Percentiles rank a stretch among this genome's conserved stretches.
Conservation (phyloP, 2,113 vertebrate species). For the Xenotilapia longispinis region DNA sequence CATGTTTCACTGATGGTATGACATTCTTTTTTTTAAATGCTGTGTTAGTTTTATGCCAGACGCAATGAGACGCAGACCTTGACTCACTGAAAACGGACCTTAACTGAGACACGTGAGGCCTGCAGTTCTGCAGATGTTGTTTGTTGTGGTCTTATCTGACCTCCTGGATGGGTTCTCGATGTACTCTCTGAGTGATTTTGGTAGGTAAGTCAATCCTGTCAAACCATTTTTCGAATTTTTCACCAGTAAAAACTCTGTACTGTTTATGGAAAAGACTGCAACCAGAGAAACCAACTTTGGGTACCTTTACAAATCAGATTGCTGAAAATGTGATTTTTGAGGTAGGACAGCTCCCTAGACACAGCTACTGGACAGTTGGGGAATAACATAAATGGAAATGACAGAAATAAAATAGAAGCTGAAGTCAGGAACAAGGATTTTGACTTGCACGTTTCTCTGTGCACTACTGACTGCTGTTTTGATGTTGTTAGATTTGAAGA, state of each 20-base stretch:
- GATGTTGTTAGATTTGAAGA: background rate
- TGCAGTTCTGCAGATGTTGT: background rate
- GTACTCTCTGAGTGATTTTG: background rate
- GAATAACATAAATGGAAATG: background rate
- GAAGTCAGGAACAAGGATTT: background rate
- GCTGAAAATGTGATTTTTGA: background rate
- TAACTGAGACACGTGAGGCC: fast-evolving
- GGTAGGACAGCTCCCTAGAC: background rate
- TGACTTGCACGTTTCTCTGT: background rate
- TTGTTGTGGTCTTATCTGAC: background rate
- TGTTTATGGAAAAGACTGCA: background rate
- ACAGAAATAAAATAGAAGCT: background rate
- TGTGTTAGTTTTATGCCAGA: background rate
- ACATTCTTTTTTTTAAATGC: background rate
- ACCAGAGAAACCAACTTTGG: background rate
- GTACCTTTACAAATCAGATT: background rate
- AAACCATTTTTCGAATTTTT: background rate
- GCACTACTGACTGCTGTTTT: background rate
- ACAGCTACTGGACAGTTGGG: background rate
- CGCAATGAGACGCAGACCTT: background rate
- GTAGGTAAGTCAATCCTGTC: background rate
- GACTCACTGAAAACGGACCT: background rate
- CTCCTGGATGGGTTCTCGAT: background rate
- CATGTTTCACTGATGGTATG: background rate
- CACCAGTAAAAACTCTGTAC: background rate